Percentiles rank a stretch among this genome's conserved stretches.
These are phyloP conservation scores for Caenorhabditis drosophilae DNA, from an alignment of 2,888 invertebrate species.

Conservation along the genomic window DNA sequence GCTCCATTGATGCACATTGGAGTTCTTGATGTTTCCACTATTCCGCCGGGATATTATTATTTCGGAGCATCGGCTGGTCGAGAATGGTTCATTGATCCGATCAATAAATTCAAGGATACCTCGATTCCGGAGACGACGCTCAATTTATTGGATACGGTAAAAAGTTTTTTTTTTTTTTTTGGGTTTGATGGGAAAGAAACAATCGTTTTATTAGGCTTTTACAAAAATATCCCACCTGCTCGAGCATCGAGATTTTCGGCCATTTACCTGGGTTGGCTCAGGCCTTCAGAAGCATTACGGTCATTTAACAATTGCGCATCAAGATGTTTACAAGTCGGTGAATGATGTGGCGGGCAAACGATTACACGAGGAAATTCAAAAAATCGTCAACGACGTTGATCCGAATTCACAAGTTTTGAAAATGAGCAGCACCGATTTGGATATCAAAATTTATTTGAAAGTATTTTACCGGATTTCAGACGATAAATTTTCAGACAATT, in stretches of 20 bases:
- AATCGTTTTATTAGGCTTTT: too few relatives aligned
- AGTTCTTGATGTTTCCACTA: conserved; percentile 45
- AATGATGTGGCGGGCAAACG: conserved; percentile 21
- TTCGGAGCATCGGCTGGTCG: conserved; percentile 69
- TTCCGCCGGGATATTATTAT: conserved; percentile 64
- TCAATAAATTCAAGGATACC: conserved; percentile 66
- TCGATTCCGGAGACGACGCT: conserved; percentile 59
- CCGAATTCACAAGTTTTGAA: conserved; percentile 50
- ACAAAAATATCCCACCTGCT: conserved; percentile 54
- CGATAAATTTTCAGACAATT: conserved; percentile 7
- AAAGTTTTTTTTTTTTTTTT: too few relatives aligned
- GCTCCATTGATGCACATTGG: conserved; percentile 68
- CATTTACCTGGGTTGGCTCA: conserved; percentile 67
- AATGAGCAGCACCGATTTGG: conserved; percentile 63
- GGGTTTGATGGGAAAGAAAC: too few relatives aligned
- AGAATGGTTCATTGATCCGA: conserved; percentile 68
- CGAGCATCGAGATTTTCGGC: conserved; percentile 59
- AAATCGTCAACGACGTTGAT: conserved; percentile 62
- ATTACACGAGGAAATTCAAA: conserved; percentile 46
- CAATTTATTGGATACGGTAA: conserved; percentile 61
- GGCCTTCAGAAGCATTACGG: conserved; percentile 69
- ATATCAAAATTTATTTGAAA: conserved; percentile 65
- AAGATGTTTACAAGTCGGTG: conserved; percentile 49
- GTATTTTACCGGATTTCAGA: conserved; percentile 14
- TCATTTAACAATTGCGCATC: conserved; percentile 65